These are phyloP conservation scores for Rhynchomys soricoides DNA, from an alignment of 2,113 vertebrate species.

Conservation along the genomic window DNA sequence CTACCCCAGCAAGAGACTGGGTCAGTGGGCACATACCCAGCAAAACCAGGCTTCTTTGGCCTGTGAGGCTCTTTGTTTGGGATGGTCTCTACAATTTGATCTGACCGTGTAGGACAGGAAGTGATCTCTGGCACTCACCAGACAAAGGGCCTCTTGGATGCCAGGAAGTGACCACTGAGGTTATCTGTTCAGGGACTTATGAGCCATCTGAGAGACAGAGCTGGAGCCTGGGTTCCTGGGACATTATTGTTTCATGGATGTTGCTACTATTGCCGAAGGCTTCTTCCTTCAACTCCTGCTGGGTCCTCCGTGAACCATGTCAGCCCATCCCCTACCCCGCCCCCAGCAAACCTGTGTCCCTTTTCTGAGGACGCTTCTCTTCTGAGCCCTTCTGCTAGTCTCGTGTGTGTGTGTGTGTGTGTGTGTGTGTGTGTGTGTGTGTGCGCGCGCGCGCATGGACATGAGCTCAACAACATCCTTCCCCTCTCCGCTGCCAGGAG, in stretches of 20 bases:
- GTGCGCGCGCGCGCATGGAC: background rate
- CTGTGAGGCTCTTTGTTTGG: conserved; percentile 60
- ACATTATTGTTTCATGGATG: background rate
- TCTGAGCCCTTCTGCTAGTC: background rate
- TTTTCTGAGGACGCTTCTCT: background rate
- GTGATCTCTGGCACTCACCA: background rate
- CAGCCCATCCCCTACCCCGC: background rate
- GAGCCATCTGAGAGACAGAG: background rate
- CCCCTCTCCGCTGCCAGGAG: background rate
- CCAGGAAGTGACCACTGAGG: conserved; percentile 31
- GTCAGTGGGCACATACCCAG: background rate
- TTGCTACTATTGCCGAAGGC: rapidly evolving
- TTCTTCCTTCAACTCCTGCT: background rate
- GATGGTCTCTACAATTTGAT: background rate
- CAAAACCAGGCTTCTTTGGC: background rate
- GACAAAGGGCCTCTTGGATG: conserved; percentile 59
- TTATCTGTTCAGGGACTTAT: background rate
- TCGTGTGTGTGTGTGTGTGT: background rate
- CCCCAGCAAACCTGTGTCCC: background rate
- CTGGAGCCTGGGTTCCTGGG: background rate
- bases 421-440: background rate
- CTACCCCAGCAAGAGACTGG: background rate
- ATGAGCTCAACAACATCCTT: background rate
- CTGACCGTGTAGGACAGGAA: background rate
- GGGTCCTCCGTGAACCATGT: background rate